These are phyloP conservation scores for Bergia sp. DNA, from an alignment of 92 coral and sea anemone species.

Conservation along the genomic window DNA sequence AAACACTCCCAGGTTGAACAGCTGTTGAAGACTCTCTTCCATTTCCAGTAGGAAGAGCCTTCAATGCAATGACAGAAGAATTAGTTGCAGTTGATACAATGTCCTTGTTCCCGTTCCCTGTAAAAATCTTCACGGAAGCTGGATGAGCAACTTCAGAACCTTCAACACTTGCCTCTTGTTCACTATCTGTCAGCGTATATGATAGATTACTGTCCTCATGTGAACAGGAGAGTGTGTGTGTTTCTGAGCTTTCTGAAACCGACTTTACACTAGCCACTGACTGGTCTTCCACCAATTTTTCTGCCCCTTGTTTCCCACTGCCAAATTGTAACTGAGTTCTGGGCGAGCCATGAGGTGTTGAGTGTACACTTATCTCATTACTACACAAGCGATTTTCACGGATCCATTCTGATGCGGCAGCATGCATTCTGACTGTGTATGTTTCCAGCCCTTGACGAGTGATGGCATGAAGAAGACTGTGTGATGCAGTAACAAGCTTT, in stretches of 20 bases:
- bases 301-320: constrained; percentile 9
- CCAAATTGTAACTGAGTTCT: constrained; percentile 6
- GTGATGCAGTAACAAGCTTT: constrained; percentile 67
- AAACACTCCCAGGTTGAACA: neutral
- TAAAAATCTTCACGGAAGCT: neutral
- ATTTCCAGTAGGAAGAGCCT: neutral
- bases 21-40: neutral
- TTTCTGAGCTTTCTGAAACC: constrained; percentile 7
- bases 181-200: neutral
- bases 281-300: neutral
- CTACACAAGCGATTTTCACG: neutral
- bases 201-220: neutral
- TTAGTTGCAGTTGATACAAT: neutral
- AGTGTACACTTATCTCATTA: neutral
- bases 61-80: neutral
- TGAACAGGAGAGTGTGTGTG: neutral
- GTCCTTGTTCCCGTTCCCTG: neutral
- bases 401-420: constrained; percentile 81
- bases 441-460: constrained; percentile 89
- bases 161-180: constrained; percentile 31
- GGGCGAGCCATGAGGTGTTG: neutral
- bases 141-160: neutral
- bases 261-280: neutral
- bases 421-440: constrained; percentile 85
- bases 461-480: constrained; percentile 85